Evolutionary conservation across 2,888 invertebrate genomes (phyloP).

Genomic region (Drosophila paramelanica): DNA sequence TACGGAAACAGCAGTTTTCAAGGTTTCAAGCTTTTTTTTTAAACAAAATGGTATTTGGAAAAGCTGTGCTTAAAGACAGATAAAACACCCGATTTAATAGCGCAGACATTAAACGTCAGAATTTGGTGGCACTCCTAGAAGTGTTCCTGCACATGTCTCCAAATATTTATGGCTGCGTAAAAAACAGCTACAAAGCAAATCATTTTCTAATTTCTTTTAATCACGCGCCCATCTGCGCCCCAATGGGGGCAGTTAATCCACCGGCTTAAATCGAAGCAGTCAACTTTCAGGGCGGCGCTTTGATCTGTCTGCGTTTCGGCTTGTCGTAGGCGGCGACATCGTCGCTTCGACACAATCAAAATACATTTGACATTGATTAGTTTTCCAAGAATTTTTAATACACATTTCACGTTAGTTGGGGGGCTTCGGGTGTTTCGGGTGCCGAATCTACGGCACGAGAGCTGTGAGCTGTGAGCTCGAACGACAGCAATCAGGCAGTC

Average conservation of each 20-base stretch:
- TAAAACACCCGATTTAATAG: conserved; percentile 12
- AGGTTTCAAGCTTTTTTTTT: neutral
- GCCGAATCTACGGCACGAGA: neutral
- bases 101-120: conserved; percentile 4
- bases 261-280: conserved; percentile 18
- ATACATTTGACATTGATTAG: conserved; percentile 77
- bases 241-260: neutral
- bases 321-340: conserved; percentile 28
- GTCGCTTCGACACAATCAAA: conserved; percentile 63
- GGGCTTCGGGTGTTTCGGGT: neutral
- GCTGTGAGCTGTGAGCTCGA: conserved; percentile 11
- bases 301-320: conserved; percentile 54
- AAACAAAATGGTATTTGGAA: neutral
- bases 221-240: conserved; percentile 53
- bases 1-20: neutral
- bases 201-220: conserved; percentile 71
- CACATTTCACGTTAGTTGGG: conserved; percentile 40
- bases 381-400: conserved; percentile 77
- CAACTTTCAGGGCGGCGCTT: conserved; percentile 15
- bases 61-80: conserved; percentile 11
- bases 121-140: conserved; percentile 25
- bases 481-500: conserved; percentile 69
- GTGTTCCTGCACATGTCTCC: conserved; percentile 15
- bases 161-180: conserved; percentile 66
- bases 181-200: conserved; percentile 59